Percentiles rank a stretch among this genome's conserved stretches.
phyloP scores from a whole-genome alignment of 2,888 invertebrate genomes.

The Alviniconcha strummeri region DNA sequence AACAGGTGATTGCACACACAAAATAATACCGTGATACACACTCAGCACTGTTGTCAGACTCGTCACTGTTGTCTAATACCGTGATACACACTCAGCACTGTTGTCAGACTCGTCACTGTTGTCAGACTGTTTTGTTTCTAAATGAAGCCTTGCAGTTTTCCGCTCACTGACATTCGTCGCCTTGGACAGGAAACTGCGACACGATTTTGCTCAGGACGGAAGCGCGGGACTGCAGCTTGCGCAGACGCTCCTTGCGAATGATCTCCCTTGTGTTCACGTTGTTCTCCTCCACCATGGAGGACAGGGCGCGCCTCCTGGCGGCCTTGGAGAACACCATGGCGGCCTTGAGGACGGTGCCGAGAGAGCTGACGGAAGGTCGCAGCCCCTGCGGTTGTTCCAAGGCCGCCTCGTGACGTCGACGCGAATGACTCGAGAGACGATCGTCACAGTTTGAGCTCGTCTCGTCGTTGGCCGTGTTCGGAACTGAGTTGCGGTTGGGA shows the following conservation, averaged over 20 bases:
- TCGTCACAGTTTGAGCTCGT: not conserved
- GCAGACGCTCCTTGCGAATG: not conserved
- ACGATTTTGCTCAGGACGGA: constrained; percentile 24
- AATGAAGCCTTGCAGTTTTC: too few species aligned
- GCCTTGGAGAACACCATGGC: constrained; percentile 31
- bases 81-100: too few species aligned
- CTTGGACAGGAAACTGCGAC: constrained; percentile 9
- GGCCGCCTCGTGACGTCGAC: not conserved
- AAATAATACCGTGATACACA: too few species aligned
- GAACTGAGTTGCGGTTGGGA: too few species aligned
- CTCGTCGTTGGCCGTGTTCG: not conserved
- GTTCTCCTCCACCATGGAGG: constrained; percentile 18
- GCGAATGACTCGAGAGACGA: constrained; percentile 1
- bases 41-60: too few species aligned
- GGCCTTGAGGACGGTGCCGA: constrained; percentile 18
- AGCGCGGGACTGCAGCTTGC: constrained; percentile 10
- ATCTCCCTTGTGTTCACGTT: constrained; percentile 3
- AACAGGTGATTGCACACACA: too few species aligned
- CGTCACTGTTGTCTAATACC: too few species aligned
- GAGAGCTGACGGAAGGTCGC: not conserved
- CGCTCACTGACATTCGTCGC: not conserved
- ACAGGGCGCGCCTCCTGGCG: constrained; percentile 5
- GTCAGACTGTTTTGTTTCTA: too few species aligned
- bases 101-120: too few species aligned
- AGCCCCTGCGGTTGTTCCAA: constrained; percentile 6